Conservation (phyloP, 92 coral and sea anemone species). For the Phymanthus crucifer region DNA sequence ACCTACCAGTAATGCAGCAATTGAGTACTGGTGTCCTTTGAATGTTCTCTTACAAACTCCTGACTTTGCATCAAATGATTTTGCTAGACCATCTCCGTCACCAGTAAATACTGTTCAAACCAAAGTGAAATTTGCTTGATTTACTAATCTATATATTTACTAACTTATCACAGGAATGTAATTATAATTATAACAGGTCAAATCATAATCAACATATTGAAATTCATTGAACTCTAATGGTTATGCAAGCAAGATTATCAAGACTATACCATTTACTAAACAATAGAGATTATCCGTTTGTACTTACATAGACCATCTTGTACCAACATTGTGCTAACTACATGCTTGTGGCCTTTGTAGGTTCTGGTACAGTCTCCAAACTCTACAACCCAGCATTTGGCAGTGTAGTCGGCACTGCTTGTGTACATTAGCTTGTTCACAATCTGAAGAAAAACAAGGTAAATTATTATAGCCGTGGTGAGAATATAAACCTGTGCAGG, state of each 20-base stretch:
- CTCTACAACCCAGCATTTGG: constrained; percentile 94
- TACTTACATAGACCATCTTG: constrained; percentile 86
- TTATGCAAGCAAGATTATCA: background rate
- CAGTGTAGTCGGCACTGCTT: constrained; percentile 81
- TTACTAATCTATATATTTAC: no score
- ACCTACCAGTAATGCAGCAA: constrained; percentile 77
- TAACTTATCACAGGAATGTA: no score
- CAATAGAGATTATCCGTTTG: background rate
- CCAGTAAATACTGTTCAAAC: constrained; percentile 85
- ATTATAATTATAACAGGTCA: no score
- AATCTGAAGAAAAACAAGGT: constrained; percentile 56
- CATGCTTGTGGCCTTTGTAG: constrained; percentile 89
- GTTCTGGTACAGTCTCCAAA: constrained; percentile 95
- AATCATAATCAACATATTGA: background rate
- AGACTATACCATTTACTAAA: background rate
- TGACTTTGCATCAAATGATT: constrained; percentile 82
- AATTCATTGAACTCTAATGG: background rate
- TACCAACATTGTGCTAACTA: constrained; percentile 58
- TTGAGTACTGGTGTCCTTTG: constrained; percentile 60
- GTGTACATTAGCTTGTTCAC: constrained; percentile 92
- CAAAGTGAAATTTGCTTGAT: no score
- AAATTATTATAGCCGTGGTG: background rate
- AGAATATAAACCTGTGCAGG: no score
- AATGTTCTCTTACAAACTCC: constrained; percentile 77
- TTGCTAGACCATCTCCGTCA: constrained; percentile 68